Evolutionary conservation across 2,113 vertebrate genomes (phyloP).

Genomic region (Cinclus mexicanus): DNA sequence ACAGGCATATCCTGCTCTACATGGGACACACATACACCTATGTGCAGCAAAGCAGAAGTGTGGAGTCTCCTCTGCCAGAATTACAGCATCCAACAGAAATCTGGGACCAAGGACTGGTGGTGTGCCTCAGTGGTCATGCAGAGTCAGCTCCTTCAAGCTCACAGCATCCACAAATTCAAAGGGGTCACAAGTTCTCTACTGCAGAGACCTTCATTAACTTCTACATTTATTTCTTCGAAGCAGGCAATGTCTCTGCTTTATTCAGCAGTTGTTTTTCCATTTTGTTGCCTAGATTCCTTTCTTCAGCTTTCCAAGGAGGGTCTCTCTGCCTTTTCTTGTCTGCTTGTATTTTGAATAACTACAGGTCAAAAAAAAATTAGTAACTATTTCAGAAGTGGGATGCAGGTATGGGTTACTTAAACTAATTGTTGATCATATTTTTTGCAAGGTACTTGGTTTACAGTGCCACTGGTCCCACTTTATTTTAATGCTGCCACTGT

Average conservation of each 20-base stretch:
- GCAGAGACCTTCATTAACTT: background rate
- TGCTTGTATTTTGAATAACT: background rate
- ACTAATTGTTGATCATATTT: background rate
- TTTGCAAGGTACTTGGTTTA: background rate
- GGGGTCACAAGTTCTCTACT: background rate
- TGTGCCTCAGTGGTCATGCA: background rate
- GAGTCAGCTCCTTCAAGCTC: background rate
- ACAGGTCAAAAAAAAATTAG: background rate
- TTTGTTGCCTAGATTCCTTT: background rate
- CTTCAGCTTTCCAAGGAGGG: background rate
- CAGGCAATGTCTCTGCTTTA: background rate
- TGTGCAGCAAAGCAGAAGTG: background rate
- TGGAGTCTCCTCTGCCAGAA: background rate
- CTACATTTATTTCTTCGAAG: background rate
- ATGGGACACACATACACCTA: background rate
- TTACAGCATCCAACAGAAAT: background rate
- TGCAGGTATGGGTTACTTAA: background rate
- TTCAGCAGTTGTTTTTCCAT: background rate
- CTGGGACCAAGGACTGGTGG: background rate
- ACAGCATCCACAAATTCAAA: background rate
- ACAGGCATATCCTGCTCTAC: background rate
- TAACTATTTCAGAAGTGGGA: background rate
- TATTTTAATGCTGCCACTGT: background rate
- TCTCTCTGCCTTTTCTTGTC: background rate
- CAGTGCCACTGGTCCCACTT: background rate